Evolutionary conservation across 2,113 vertebrate species (phyloP).

Genomic region (Nymphicus hollandicus): DNA sequence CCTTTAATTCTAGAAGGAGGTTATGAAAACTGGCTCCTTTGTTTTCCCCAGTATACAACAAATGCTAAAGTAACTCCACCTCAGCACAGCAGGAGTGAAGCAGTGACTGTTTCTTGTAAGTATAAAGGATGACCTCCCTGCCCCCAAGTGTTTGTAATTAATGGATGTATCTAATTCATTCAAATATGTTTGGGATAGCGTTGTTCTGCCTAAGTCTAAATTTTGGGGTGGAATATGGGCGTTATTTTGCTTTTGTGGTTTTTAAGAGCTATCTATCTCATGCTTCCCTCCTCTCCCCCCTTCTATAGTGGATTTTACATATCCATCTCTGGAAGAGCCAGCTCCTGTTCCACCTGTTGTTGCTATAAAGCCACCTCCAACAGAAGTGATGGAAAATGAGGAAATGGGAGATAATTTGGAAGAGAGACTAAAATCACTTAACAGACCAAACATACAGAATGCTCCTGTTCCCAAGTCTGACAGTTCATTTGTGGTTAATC

Average conservation of each 20-base stretch:
- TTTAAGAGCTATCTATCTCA: not conserved
- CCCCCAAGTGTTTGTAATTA: not conserved
- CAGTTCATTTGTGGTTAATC: constrained; percentile 53
- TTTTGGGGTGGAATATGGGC: not conserved
- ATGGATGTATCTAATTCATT: not conserved
- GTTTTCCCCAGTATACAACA: constrained; percentile 93
- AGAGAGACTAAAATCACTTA: constrained; percentile 60
- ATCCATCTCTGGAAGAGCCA: constrained; percentile 92
- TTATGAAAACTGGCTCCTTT: constrained; percentile 97
- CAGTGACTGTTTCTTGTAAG: constrained; percentile 87
- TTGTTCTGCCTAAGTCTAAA: not conserved
- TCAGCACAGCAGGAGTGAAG: constrained; percentile 71
- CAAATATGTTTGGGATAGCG: not conserved
- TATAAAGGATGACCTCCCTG: not conserved
- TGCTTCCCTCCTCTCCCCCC: not conserved
- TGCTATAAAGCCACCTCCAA: constrained; percentile 54
- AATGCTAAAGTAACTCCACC: constrained; percentile 91
- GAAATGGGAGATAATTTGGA: constrained; percentile 59
- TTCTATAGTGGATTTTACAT: constrained; percentile 90
- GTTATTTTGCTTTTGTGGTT: not conserved
- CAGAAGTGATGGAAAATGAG: constrained; percentile 66
- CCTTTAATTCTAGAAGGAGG: constrained; percentile 94
- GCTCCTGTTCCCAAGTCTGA: constrained; percentile 59
- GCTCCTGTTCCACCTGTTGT: constrained; percentile 61
- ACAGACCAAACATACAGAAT: constrained; percentile 15